phyloP scores from a whole-genome alignment of 64 coral and sea anemone genomes.

The Hydrozoanthus tunicans region DNA sequence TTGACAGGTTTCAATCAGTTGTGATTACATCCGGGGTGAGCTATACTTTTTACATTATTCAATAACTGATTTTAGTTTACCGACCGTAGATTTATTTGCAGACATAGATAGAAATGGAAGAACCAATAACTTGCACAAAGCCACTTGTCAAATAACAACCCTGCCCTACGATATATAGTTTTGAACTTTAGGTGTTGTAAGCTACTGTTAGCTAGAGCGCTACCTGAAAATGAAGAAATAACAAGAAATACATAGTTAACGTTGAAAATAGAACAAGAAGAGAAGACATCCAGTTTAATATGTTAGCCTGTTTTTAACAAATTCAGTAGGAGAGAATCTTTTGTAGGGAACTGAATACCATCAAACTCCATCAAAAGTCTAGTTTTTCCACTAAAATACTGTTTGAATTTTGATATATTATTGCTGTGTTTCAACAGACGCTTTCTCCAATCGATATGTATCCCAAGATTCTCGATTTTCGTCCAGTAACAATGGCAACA shows the following conservation, averaged over 20 bases:
- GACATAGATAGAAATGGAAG: not conserved
- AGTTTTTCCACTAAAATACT: not conserved
- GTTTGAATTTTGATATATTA: no score
- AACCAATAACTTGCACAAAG: no score
- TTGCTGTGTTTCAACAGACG: conserved; percentile 63
- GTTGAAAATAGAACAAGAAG: no score
- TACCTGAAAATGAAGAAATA: no score
- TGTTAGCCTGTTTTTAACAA: no score
- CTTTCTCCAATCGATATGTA: conserved; percentile 99
- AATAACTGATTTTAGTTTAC: no score
- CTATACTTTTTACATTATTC: not conserved
- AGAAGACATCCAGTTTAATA: no score
- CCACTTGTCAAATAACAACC: no score
- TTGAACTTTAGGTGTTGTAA: not conserved
- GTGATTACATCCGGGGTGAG: conserved; percentile 97
- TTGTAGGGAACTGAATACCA: no score
- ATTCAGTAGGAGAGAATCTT: no score
- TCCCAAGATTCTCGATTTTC: conserved; percentile 98
- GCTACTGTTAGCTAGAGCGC: no score
- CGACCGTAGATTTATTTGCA: not conserved
- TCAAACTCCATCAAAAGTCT: not conserved
- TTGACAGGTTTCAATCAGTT: conserved; percentile 97
- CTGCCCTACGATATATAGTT: not conserved
- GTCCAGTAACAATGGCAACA: conserved; percentile 98
- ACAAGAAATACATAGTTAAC: no score